Evolutionary conservation across 1,140 invertebrate genomes (phyloP).

Genomic region (Drosophila pruinosa): DNA sequence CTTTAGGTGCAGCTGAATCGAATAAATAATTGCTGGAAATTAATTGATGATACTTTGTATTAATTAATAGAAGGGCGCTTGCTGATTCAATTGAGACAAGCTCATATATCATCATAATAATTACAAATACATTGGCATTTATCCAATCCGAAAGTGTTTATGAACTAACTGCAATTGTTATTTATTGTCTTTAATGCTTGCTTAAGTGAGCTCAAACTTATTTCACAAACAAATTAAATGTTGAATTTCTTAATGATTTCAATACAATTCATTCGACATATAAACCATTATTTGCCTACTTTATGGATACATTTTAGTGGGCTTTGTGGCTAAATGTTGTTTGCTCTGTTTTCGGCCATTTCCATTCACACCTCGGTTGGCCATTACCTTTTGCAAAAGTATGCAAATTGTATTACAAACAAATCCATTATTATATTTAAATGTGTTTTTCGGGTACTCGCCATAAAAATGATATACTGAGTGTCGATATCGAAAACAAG

Average conservation of each 20-base stretch:
- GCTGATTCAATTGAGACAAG: constrained; percentile 6
- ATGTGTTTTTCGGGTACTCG: constrained; percentile 11
- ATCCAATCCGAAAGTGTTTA: neutral
- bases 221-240: neutral
- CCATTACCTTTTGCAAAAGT: neutral
- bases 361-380: constrained; percentile 36
- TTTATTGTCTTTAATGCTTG: neutral
- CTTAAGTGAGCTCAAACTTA: neutral
- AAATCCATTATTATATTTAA: constrained; percentile 25
- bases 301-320: neutral
- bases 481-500: constrained; percentile 19
- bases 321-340: neutral
- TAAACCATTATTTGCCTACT: constrained; percentile 3
- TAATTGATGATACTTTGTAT: constrained; percentile 34
- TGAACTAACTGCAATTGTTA: no score
- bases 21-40: constrained; percentile 27
- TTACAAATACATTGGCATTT: neutral
- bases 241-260: neutral
- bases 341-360: constrained; percentile 9
- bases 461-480: constrained; percentile 17
- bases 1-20: constrained; percentile 16
- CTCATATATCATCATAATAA: constrained; percentile 13
- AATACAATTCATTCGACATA: neutral
- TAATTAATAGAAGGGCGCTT: constrained; percentile 14
- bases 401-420: constrained; percentile 30